A percentile compares a stretch with the other conserved stretches of the same genome.
Conservation (phyloP, 2,113 vertebrate species). For the Scartelaos histophorus region DNA sequence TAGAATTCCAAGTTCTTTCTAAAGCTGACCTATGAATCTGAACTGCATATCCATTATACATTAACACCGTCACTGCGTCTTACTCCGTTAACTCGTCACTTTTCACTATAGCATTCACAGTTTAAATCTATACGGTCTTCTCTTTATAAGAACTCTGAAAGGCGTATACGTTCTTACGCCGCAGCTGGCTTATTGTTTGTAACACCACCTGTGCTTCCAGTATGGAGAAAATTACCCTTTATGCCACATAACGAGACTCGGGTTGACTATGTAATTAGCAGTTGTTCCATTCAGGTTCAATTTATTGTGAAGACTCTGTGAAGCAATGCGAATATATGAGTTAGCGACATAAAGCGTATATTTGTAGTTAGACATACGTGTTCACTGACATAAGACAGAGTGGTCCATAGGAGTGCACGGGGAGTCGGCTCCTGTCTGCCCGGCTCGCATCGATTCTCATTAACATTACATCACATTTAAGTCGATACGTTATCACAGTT, state of each 20-base stretch:
- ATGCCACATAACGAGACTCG: neutral
- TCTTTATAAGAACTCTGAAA: neutral
- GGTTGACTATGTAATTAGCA: neutral
- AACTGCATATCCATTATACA: no score
- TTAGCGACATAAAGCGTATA: neutral
- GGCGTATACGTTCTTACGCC: neutral
- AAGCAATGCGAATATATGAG: neutral
- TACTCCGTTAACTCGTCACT: neutral
- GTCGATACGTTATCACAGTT: neutral
- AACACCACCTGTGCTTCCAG: neutral
- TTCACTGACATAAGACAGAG: neutral
- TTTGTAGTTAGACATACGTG: neutral
- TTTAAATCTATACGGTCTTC: neutral
- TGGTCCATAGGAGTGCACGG: neutral
- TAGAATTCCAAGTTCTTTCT: no score
- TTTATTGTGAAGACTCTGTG: neutral
- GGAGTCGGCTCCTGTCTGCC: neutral
- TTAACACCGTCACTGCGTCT: neutral
- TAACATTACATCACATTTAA: conserved; percentile 1
- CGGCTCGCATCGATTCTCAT: conserved; percentile 2
- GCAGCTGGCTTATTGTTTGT: neutral
- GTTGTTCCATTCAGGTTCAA: neutral
- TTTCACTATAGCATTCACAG: neutral
- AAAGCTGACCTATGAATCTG: no score
- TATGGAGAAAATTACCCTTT: neutral